Percentiles rank a stretch among this genome's conserved stretches.
These are phyloP conservation scores for Motacilla tschutschensis DNA, from an alignment of 2,113 vertebrate genomes.

Conservation along the genomic window DNA sequence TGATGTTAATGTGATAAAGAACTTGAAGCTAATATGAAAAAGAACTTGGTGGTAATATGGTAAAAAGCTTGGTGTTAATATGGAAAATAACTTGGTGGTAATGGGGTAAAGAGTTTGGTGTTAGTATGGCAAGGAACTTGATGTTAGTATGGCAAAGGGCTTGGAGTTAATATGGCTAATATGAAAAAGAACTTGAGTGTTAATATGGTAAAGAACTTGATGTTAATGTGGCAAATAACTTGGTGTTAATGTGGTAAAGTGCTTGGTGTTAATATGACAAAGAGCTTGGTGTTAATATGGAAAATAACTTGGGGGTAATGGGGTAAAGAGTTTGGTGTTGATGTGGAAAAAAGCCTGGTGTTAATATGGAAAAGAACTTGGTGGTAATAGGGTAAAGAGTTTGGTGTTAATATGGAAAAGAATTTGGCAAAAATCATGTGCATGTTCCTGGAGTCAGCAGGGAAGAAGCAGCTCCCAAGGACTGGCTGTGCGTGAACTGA, in stretches of 20 bases:
- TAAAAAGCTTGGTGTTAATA: rapidly evolving
- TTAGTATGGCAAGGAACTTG: rapidly evolving
- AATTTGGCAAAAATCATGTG: neutral
- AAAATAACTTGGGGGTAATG: rapidly evolving
- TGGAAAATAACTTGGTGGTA: neutral
- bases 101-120: rapidly evolving
- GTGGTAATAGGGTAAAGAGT: neutral
- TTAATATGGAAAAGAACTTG: neutral
- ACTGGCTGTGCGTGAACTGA: neutral
- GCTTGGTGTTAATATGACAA: neutral
- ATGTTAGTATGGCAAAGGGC: rapidly evolving
- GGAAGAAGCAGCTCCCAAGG: neutral
- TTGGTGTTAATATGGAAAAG: neutral
- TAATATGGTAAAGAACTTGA: rapidly evolving
- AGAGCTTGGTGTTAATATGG: neutral
- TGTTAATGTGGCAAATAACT: neutral
- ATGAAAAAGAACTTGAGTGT: neutral
- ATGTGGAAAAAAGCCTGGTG: rapidly evolving
- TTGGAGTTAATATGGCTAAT: neutral
- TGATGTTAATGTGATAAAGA: rapidly evolving
- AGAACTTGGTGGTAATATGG: rapidly evolving
- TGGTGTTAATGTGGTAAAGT: rapidly evolving
- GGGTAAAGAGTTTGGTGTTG: rapidly evolving
- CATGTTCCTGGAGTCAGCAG: neutral
- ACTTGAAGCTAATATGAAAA: rapidly evolving